Percentiles rank a stretch among this genome's conserved stretches.
Conservation (phyloP, 2,888 invertebrate genomes). For the Sinotaia quadrata region DNA sequence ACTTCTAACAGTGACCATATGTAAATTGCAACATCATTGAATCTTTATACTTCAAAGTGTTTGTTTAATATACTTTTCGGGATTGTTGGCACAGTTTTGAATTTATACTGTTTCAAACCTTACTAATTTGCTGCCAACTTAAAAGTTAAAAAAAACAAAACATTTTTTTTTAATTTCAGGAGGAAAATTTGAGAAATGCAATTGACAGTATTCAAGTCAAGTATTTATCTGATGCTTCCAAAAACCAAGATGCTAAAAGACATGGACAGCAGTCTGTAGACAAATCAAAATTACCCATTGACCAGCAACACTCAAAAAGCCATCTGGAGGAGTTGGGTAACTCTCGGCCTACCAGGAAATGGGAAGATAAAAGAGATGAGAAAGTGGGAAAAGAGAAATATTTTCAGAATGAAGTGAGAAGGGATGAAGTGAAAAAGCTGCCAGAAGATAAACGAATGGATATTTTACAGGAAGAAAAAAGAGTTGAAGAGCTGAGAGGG, state of each 20-base stretch:
- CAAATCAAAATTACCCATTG: not conserved
- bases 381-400: not conserved
- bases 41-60: too few species aligned
- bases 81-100: too few species aligned
- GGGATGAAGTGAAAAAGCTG: not conserved
- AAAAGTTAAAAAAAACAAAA: too few species aligned
- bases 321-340: conserved; percentile 18
- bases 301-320: not conserved
- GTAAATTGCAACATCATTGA: too few species aligned
- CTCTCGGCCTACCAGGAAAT: conserved; percentile 1
- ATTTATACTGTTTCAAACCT: too few species aligned
- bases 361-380: conserved; percentile 8
- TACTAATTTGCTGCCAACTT: too few species aligned
- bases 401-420: not conserved
- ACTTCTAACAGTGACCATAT: too few species aligned
- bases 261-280: not conserved
- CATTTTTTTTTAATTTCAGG: conserved; percentile 6
- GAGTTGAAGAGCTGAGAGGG: conserved; percentile 1
- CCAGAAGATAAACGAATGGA: not conserved
- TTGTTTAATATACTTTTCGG: too few species aligned
- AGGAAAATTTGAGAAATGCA: conserved; percentile 12
- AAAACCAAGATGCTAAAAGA: not conserved
- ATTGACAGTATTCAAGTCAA: conserved; percentile 18
- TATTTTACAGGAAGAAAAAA: not conserved
- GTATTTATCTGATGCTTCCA: not conserved